Evolutionary conservation across 2,113 vertebrate species (phyloP).

Genomic region (Natator depressus): DNA sequence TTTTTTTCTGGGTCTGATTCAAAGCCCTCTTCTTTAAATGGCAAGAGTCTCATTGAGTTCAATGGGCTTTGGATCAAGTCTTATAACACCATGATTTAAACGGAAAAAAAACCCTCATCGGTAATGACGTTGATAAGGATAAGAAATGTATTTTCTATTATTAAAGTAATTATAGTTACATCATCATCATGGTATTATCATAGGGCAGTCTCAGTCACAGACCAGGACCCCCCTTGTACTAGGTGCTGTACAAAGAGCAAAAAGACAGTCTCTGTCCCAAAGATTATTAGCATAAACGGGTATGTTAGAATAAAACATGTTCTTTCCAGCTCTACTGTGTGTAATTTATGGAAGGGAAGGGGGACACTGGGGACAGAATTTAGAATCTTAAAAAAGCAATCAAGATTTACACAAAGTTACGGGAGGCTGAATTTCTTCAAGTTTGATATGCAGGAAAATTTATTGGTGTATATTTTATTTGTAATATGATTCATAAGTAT

Average conservation of each 20-base stretch:
- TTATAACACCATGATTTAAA: background rate
- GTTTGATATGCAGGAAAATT: background rate
- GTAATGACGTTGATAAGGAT: background rate
- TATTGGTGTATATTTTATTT: background rate
- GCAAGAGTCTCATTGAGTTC: background rate
- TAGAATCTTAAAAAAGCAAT: background rate
- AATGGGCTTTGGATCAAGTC: background rate
- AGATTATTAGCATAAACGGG: background rate
- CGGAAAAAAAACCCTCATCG: background rate
- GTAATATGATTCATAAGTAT: background rate
- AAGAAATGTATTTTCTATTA: background rate
- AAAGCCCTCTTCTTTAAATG: background rate
- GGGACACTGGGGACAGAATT: background rate
- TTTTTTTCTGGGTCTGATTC: background rate
- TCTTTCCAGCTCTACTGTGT: background rate
- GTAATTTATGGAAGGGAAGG: background rate
- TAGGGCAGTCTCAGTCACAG: background rate
- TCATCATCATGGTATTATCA: background rate
- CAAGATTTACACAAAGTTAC: background rate
- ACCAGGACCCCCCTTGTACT: background rate
- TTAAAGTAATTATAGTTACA: background rate
- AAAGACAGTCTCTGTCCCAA: background rate
- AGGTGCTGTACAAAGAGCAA: background rate
- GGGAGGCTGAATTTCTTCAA: background rate
- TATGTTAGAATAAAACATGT: background rate